Evolutionary conservation across 2,888 invertebrate genomes (phyloP).

Genomic region (Crioceris asparagi): DNA sequence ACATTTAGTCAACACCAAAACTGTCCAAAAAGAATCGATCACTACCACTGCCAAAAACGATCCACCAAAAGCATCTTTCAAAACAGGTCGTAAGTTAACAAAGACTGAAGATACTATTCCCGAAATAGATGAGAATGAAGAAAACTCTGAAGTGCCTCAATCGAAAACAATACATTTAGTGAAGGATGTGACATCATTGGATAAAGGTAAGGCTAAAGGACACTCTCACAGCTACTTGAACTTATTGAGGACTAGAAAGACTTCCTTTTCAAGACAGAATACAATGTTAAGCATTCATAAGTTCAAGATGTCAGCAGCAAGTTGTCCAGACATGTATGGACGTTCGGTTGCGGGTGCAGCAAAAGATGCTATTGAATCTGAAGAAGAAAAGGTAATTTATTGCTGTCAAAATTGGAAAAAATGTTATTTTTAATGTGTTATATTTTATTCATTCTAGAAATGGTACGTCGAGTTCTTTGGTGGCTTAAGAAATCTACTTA

Average conservation of each 20-base stretch:
- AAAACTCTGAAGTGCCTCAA: conserved; percentile 11
- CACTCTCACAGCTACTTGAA: conserved; percentile 54
- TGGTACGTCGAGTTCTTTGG: conserved; percentile 60
- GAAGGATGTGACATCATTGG: background rate
- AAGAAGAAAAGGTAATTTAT: conserved; percentile 50
- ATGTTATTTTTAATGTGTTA: too few species aligned
- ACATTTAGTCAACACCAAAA: conserved; percentile 50
- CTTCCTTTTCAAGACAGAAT: too few species aligned
- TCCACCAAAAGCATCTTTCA: conserved; percentile 34
- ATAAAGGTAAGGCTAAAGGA: background rate
- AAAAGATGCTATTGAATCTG: conserved; percentile 42
- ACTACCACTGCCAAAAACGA: conserved; percentile 59
- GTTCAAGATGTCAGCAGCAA: conserved; percentile 71
- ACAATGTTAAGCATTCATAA: conserved; percentile 74
- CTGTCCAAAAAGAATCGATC: too few species aligned
- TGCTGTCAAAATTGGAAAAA: too few species aligned
- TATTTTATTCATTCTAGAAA: conserved; percentile 45
- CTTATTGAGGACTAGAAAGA: conserved; percentile 60
- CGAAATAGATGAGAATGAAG: conserved; percentile 5
- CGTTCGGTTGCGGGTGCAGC: conserved; percentile 78
- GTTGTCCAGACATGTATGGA: conserved; percentile 82
- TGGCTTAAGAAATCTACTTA: conserved; percentile 59
- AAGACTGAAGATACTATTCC: conserved; percentile 14
- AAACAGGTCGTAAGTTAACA: conserved; percentile 44
- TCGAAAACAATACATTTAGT: too few species aligned